Conservation (phyloP, 2,113 vertebrate species). For the Sylvilagus bachmani region DNA sequence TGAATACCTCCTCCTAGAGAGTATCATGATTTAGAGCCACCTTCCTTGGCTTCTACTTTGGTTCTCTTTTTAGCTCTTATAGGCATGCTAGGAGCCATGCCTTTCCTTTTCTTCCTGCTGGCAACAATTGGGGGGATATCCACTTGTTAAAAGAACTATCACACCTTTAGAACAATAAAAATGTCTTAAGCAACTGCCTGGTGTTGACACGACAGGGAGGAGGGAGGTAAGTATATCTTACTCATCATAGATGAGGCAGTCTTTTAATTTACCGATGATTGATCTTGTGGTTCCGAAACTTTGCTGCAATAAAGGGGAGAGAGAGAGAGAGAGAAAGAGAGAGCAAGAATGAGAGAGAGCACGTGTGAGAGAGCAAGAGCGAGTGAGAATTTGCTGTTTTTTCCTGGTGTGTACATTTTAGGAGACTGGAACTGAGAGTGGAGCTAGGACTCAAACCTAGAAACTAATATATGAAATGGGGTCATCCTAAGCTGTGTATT, state of each 20-base stretch:
- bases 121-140: neutral
- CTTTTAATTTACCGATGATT: neutral
- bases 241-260: neutral
- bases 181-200: neutral
- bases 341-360: no score
- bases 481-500: no score
- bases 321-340: no score
- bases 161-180: conserved; percentile 18
- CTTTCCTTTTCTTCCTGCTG: neutral
- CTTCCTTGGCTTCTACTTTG: neutral
- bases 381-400: no score
- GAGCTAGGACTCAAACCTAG: no score
- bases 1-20: conserved; percentile 8
- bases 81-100: neutral
- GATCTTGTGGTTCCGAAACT: neutral
- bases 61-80: neutral
- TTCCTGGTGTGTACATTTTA: no score
- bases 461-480: no score
- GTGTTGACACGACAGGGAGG: neutral
- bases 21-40: neutral
- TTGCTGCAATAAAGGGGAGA: neutral
- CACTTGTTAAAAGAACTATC: neutral
- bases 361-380: no score
- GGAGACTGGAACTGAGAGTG: no score
- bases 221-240: neutral